Evolutionary conservation across 2,797 vertebrate species (phyloP).

Genomic region (Sphenopsis melanotis): DNA sequence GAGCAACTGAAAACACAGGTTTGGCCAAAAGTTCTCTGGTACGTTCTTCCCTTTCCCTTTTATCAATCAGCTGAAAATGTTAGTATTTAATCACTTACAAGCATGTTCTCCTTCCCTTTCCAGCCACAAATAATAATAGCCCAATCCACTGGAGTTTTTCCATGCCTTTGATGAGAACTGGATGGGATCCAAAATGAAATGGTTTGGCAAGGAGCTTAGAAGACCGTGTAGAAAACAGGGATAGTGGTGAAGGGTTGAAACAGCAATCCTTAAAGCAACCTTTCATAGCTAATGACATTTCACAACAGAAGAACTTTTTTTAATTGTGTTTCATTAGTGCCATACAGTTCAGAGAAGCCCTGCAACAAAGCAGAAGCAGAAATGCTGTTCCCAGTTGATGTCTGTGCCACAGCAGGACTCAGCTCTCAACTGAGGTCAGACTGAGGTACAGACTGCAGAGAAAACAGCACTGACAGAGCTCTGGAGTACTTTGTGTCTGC

Average conservation of each 20-base stretch:
- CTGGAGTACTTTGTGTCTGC: background rate
- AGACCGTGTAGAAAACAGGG: background rate
- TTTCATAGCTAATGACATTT: background rate
- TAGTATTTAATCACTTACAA: conserved; percentile 4
- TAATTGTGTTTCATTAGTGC: background rate
- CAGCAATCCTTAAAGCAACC: background rate
- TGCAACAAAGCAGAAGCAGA: background rate
- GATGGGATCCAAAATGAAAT: background rate
- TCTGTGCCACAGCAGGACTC: background rate
- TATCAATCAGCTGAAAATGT: conserved; percentile 12
- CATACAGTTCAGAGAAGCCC: background rate
- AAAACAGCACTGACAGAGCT: background rate
- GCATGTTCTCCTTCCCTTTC: background rate
- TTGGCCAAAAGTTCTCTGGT: background rate
- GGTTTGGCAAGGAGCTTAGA: background rate
- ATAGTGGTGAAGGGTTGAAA: background rate
- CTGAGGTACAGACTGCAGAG: background rate
- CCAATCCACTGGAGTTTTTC: conserved; percentile 9
- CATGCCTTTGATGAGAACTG: conserved; percentile 29
- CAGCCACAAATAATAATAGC: conserved; percentile 21
- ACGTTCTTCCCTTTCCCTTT: background rate
- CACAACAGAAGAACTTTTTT: background rate
- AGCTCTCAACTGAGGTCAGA: background rate
- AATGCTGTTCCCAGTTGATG: background rate
- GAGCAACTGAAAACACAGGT: background rate